Evolutionary conservation across 2,888 invertebrate species (phyloP).

Genomic region (Cheilosia pagana): DNA sequence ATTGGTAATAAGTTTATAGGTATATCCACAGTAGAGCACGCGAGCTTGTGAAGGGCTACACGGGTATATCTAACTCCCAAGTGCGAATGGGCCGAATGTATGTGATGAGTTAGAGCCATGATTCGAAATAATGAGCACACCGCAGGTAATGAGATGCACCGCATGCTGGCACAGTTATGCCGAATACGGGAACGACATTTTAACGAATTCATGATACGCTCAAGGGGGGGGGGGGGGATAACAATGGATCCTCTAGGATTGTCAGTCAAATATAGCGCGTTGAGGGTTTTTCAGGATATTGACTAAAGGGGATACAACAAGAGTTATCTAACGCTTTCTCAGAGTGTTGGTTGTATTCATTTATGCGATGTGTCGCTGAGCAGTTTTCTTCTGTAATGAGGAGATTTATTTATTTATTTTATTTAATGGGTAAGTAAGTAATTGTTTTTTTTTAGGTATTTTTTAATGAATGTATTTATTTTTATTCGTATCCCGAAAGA

Average conservation of each 20-base stretch:
- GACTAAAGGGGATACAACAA: constrained; percentile 3
- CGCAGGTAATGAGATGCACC: constrained; percentile 64
- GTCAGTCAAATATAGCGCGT: constrained; percentile 58
- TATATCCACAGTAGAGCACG: constrained; percentile 3
- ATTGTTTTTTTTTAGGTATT: no score
- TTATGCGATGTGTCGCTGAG: no score
- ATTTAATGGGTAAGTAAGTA: no score
- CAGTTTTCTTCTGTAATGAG: no score
- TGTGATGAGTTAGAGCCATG: constrained; percentile 33
- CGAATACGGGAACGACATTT: constrained; percentile 12
- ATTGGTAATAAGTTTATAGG: constrained; percentile 67
- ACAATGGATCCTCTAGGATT: constrained; percentile 34
- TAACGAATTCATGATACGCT: constrained; percentile 57
- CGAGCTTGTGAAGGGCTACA: background rate
- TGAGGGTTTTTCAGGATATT: constrained; percentile 32
- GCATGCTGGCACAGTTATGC: constrained; percentile 52
- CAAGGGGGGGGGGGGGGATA: no score
- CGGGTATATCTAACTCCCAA: background rate
- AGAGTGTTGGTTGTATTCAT: no score
- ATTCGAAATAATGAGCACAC: constrained; percentile 67
- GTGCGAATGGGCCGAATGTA: background rate
- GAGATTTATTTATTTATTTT: no score
- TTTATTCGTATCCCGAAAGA: no score
- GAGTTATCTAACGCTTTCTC: background rate
- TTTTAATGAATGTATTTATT: no score